Evolutionary conservation across 2,888 invertebrate species (phyloP), one percentile per base, ranked within the genome.

Genomic region (Tetramorium bicarinatum): DNA sequence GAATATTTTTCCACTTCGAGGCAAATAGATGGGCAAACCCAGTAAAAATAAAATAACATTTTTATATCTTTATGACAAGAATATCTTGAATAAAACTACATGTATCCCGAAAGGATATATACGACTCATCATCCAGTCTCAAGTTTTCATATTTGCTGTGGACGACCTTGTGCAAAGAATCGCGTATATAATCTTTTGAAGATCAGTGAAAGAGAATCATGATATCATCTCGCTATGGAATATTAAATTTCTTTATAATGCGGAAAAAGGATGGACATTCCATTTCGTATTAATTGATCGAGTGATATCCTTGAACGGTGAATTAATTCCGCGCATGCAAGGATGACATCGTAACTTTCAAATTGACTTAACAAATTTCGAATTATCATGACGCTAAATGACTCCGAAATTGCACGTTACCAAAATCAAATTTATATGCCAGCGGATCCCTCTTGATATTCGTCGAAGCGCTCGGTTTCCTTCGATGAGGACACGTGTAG

Each of bases 401-500:
- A 52, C 25, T 67, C 7, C 9, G 25, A 49, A 79, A 59, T 4
- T 38, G 47, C 18, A 25, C 59, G 25, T 59, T 59, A 18, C 0
- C 18, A 49, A 25, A 77, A 67, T 67, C 34, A n/a, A 38, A 8
- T 13, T n/a, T 54, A 54, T 4, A 34, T 18, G 25, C 52, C 25
- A 2, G 13, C 11, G 6, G 25, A 59, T 71, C 25, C 29, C 4
- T 4, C 18, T 59, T 71, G 44, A 77, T 77, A 59, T 80, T 71
- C 29, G n/a, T 18, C 9, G n/a, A 13, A 41, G 8, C 21, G 3
- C 13, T 47, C 21, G n/a, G 4, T 59, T 34, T 80, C 47, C 79
- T 80, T 61, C 59, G 59, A 49, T 38, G 18, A 71, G 59, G 13
- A 79, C 71, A 13, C 44, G 29, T 21, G 34, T 59, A 47, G 9